Percentiles rank a stretch among this genome's conserved stretches.
phyloP scores from a whole-genome alignment of 2,888 invertebrate genomes.

The Drosophila borealis region DNA sequence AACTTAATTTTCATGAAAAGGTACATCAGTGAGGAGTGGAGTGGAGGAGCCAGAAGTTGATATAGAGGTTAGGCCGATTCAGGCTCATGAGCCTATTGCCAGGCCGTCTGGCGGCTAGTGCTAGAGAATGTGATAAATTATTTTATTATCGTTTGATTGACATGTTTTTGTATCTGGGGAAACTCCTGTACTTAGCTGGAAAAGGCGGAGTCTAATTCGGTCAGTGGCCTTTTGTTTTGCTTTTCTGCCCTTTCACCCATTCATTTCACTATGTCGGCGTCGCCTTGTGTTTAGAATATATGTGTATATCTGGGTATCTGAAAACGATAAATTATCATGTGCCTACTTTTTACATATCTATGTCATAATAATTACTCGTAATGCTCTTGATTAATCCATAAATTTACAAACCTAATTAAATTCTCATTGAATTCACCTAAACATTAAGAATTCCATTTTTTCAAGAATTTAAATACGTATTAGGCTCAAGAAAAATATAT shows the following conservation, averaged over 20 bases:
- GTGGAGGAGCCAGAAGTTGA: constrained; percentile 25
- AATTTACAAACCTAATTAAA: too few relatives aligned
- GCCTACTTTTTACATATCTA: constrained; percentile 23
- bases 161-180: constrained; percentile 24
- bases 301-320: constrained; percentile 24
- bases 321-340: constrained; percentile 73
- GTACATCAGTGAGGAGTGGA: constrained; percentile 9
- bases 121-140: constrained; percentile 82
- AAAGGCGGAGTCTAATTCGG: neutral
- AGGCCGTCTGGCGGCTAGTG: constrained; percentile 35
- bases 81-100: constrained; percentile 53
- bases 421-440: too few relatives aligned
- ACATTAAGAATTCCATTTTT: too few relatives aligned
- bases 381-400: too few relatives aligned
- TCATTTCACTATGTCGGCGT: neutral
- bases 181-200: neutral
- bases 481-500: too few relatives aligned
- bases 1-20: constrained; percentile 40
- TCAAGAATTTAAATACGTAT: too few relatives aligned
- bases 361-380: too few relatives aligned
- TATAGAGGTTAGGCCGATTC: constrained; percentile 28
- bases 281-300: too few relatives aligned
- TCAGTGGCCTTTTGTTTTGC: too few relatives aligned
- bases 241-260: constrained; percentile 44
- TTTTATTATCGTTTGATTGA: constrained; percentile 74